Base-by-base conservation (phyloP, 2,888 invertebrate genomes). In the Plebejus melissa region DNA sequence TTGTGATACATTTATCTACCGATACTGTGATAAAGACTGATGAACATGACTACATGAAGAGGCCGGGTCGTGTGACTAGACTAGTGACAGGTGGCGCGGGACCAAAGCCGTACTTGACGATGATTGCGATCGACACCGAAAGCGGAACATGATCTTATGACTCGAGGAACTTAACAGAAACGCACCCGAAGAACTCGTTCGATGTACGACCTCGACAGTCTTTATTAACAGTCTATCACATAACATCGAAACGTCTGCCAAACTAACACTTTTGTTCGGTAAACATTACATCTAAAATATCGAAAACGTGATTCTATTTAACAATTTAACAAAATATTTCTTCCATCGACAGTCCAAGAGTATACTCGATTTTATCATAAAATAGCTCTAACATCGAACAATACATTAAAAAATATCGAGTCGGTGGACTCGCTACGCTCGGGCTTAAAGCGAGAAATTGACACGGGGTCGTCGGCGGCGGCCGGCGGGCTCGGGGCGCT, bases 1-100 rank as follows among this genome's bases (percentile, higher is more conserved):
- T 92, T 93, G 93, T 93, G 93, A 93, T 93, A 93, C 93, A 92
- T 88, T 93, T 92, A 93, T 92, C 93, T 93, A 92, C 86, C 90
- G 89, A 83, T 84, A 87, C 85, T 86, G 89, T 90, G 91, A 88
- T 84, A 87, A 83, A 89, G 86, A 87, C 88, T 87, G 88, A 90
- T 89, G 88, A 82, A 81, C 82, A 90, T 90, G 90, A 83, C 92
- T 93, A 92, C 86, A 90, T 91, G 93, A 90, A 85, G 87, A 89
- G 88, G 87, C 87, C 88, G 87, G 89, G 88, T 86, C 84, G 89
- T 88, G 90, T 87, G 88, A 85, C 87, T 88, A 87, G 78, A 84
- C 82, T 82, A 88, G 85, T 89, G 91, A 86, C 85, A 85, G 85
- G 87, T 90, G 89, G 82, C 90, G 86, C 89, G 88, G 89, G 89